phyloP scores from a whole-genome alignment of 2,797 vertebrate genomes.

The Tympanoctomys barrerae region DNA sequence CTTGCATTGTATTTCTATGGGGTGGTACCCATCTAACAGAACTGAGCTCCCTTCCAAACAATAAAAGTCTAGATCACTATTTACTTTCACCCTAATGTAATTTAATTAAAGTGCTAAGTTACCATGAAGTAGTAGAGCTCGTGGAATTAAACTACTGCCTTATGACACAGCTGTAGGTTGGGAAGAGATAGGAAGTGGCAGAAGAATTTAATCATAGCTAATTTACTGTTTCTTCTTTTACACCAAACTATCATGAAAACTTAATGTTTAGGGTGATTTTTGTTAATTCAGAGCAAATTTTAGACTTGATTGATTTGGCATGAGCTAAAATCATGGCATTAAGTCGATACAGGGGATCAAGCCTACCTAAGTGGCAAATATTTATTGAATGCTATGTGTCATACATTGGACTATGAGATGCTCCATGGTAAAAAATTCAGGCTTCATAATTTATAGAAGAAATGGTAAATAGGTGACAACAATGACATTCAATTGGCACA shows the following conservation, averaged over 20 bases:
- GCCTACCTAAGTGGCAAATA: conserved; percentile 21
- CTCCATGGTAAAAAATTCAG: background rate
- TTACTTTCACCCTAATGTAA: background rate
- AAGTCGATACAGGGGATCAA: background rate
- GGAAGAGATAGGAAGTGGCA: conserved; percentile 1
- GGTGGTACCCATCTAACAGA: background rate
- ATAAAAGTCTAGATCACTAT: conserved; percentile 6
- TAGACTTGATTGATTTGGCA: background rate
- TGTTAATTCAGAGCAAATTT: background rate
- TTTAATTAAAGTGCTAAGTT: conserved; percentile 29
- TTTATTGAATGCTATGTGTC: background rate
- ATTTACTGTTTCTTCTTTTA: background rate
- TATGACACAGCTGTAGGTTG: background rate
- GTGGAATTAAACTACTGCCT: background rate
- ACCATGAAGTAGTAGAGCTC: background rate
- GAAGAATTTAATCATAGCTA: conserved; percentile 27
- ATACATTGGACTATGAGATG: background rate
- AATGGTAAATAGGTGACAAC: background rate
- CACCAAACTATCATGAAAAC: background rate
- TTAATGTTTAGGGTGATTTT: background rate
- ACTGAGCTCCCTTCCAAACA: background rate
- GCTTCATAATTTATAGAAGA: background rate
- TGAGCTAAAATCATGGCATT: background rate
- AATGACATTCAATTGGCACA: background rate
- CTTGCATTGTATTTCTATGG: conserved; percentile 32